Percentiles rank a stretch among this genome's conserved stretches.
These are phyloP conservation scores for Microcebus lehilahytsara DNA, from an alignment of 2,113 vertebrate genomes.

Conservation along the genomic window DNA sequence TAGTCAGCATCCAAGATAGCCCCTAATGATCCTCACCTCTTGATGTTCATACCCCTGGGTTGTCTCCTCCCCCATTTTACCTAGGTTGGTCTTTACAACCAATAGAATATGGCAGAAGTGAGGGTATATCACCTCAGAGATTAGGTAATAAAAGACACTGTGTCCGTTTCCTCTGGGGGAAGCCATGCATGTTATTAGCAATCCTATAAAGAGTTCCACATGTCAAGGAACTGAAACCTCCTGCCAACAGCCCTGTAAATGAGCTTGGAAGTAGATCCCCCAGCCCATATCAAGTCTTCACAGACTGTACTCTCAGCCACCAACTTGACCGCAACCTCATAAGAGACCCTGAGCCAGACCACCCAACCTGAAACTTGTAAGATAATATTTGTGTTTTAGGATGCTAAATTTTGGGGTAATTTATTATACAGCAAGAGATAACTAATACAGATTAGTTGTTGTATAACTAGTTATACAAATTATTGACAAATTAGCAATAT, in stretches of 20 bases:
- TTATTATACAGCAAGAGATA: no score
- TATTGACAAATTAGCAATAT: not conserved
- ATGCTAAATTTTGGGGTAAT: not conserved
- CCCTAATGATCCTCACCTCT: not conserved
- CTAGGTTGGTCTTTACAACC: not conserved
- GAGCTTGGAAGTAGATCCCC: not conserved
- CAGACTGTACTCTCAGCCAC: not conserved
- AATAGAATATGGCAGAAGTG: not conserved
- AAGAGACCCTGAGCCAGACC: not conserved
- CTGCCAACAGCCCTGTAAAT: not conserved
- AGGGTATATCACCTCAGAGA: not conserved
- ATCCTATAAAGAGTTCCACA: not conserved
- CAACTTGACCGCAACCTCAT: not conserved
- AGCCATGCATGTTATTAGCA: not conserved
- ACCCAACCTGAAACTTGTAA: not conserved
- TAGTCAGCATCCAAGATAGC: not conserved
- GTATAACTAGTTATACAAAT: no score
- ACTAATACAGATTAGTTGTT: not conserved
- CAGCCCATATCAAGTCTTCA: not conserved
- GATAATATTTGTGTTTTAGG: not conserved
- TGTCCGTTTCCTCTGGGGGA: not conserved
- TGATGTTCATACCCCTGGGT: not conserved
- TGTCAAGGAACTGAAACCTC: not conserved
- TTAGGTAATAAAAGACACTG: not conserved
- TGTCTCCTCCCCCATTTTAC: not conserved